Conservation (phyloP, 1,140 invertebrate genomes). For the Bactericera cockerelli region DNA sequence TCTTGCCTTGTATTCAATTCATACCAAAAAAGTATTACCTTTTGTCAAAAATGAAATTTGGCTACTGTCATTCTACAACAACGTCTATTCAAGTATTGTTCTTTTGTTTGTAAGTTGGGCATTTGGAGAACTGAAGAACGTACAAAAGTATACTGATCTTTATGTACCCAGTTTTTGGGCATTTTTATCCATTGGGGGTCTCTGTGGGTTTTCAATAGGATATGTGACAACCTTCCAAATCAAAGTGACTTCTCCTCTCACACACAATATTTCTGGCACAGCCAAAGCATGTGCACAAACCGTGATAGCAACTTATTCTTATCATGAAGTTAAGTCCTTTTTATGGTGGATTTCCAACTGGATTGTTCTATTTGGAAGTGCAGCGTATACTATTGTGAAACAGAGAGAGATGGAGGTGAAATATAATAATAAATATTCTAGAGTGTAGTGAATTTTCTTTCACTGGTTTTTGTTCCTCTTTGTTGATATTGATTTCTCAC, state of each 20-base stretch:
- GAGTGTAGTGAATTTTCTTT: too few relatives aligned
- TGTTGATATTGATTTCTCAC: too few relatives aligned
- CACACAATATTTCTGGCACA: constrained; percentile 97
- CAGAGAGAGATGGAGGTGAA: constrained; percentile 59
- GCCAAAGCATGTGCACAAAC: constrained; percentile 98
- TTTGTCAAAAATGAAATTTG: constrained; percentile 74
- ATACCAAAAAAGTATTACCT: constrained; percentile 80
- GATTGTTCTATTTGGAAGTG: constrained; percentile 77
- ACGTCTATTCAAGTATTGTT: constrained; percentile 79
- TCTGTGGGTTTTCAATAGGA: constrained; percentile 95
- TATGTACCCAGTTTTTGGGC: constrained; percentile 54
- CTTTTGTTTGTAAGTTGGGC: constrained; percentile 84
- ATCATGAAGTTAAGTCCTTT: constrained; percentile 60
- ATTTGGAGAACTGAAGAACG: constrained; percentile 55
- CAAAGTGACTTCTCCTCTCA: constrained; percentile 93
- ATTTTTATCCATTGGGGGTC: constrained; percentile 71
- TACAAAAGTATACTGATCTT: constrained; percentile 58
- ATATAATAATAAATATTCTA: constrained; percentile 7
- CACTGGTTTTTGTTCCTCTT: too few relatives aligned
- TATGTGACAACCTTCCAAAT: constrained; percentile 94
- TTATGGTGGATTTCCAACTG: constrained; percentile 93
- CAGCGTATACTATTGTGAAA: constrained; percentile 78
- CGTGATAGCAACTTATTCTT: constrained; percentile 85
- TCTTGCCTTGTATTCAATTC: constrained; percentile 91
- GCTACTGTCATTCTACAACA: constrained; percentile 90